Percentiles rank a stretch among this genome's conserved stretches.
Conservation (phyloP, 2,888 invertebrate species). For the Mythimna impura region DNA sequence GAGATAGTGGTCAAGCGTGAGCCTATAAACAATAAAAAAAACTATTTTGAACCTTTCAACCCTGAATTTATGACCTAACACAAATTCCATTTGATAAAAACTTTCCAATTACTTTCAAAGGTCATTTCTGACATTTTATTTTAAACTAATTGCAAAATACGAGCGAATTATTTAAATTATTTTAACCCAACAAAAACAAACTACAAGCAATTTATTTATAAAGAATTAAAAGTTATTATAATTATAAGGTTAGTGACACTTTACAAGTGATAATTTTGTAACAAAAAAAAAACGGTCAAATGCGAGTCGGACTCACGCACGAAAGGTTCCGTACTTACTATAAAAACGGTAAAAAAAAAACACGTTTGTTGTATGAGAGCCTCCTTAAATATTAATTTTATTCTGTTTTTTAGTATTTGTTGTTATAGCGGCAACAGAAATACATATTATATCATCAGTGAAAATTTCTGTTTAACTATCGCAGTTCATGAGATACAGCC, state of each 20-base stretch:
- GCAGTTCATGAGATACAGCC: too few relatives aligned
- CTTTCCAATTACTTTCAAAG: slow-evolving; percentile 41
- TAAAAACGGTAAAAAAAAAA: too few relatives aligned
- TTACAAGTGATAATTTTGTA: slow-evolving; percentile 35
- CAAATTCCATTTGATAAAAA: slow-evolving; percentile 16
- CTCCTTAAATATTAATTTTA: too few relatives aligned
- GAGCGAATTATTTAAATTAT: slow-evolving; percentile 24
- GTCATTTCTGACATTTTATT: slow-evolving; percentile 35
- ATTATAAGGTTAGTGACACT: slow-evolving; percentile 43
- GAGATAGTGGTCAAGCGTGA: background rate
- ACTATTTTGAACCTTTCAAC: background rate
- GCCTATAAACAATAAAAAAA: background rate
- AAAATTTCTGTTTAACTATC: too few relatives aligned
- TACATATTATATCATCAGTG: too few relatives aligned
- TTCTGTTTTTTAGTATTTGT: too few relatives aligned
- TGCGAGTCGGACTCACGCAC: too few relatives aligned
- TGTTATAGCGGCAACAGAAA: too few relatives aligned
- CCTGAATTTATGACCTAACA: background rate
- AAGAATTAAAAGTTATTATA: slow-evolving; percentile 33
- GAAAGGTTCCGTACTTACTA: too few relatives aligned
- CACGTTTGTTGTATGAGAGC: too few relatives aligned
- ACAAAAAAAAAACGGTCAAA: too few relatives aligned
- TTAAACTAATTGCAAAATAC: slow-evolving; percentile 42
- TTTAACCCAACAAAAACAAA: slow-evolving; percentile 8
- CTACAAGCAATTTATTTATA: slow-evolving; percentile 28